phyloP scores from a whole-genome alignment of 23 tunicate species.

The Halocynthia aurantium region DNA sequence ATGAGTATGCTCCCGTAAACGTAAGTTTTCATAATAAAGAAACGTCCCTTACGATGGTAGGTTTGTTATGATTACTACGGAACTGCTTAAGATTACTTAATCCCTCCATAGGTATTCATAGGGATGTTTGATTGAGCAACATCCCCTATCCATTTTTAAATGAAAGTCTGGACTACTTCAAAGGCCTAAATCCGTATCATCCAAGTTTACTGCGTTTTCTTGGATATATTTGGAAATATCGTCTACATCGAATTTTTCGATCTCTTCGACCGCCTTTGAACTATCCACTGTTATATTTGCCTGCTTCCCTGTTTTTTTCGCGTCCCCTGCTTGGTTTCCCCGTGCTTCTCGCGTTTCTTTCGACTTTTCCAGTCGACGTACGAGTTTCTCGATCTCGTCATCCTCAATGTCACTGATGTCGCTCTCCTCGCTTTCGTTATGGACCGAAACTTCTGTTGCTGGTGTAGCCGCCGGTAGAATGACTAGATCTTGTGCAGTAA shows the following conservation, averaged over 20 bases:
- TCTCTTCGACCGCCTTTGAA: neutral
- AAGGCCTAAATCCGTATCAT: constrained; percentile 3
- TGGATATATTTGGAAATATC: constrained; percentile 17
- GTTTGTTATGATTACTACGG: too few relatives aligned
- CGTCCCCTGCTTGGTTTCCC: neutral
- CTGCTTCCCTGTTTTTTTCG: too few relatives aligned
- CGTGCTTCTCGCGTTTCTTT: neutral
- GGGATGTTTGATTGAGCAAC: too few relatives aligned
- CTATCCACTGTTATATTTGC: too few relatives aligned
- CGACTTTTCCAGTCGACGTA: constrained; percentile 4
- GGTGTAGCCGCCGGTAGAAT: neutral
- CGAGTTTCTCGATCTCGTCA: constrained; percentile 10
- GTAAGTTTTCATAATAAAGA: too few relatives aligned
- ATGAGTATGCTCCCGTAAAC: too few relatives aligned
- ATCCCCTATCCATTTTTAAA: too few relatives aligned
- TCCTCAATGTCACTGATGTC: constrained; percentile 6
- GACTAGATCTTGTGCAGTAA: neutral
- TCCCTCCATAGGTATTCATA: too few relatives aligned
- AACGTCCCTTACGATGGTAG: too few relatives aligned
- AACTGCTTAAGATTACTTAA: too few relatives aligned
- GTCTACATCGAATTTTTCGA: neutral
- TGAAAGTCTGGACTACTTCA: neutral
- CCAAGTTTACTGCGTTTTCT: constrained; percentile 1
- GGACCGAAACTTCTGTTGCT: neutral
- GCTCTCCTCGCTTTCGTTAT: constrained; percentile 1